phyloP scores from a whole-genome alignment of 2,797 vertebrate species.

The Staurois parvus region DNA sequence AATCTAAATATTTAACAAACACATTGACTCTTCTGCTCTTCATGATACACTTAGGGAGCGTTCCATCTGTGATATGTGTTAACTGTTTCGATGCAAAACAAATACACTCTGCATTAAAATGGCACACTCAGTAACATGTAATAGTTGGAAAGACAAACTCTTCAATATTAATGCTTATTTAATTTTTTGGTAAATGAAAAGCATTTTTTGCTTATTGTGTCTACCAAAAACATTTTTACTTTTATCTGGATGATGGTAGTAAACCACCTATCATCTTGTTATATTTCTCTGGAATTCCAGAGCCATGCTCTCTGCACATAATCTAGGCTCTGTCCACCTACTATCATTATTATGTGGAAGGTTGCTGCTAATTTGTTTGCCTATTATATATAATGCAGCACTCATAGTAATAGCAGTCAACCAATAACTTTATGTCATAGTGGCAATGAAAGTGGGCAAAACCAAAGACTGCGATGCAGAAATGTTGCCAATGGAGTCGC shows the following conservation, averaged over 20 bases:
- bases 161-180: not conserved
- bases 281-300: too few species aligned
- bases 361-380: not conserved
- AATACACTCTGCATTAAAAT: constrained; percentile 21
- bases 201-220: not conserved
- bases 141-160: not conserved
- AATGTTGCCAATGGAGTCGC: not conserved
- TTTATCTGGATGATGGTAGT: not conserved
- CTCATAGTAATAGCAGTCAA: too few species aligned
- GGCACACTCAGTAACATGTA: constrained; percentile 1
- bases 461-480: not conserved
- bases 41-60: constrained; percentile 11
- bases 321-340: not conserved
- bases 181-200: not conserved
- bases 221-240: not conserved
- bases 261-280: not conserved
- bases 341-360: not conserved
- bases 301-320: not conserved
- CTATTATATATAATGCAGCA: not conserved
- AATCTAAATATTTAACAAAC: not conserved
- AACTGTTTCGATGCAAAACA: constrained; percentile 29
- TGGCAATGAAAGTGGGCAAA: not conserved
- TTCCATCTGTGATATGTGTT: constrained; percentile 26
- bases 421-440: not conserved
- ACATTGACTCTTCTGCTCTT: rapidly evolving